Evolutionary conservation across 2,113 vertebrate genomes (phyloP).

Genomic region (Heptranchias perlo): DNA sequence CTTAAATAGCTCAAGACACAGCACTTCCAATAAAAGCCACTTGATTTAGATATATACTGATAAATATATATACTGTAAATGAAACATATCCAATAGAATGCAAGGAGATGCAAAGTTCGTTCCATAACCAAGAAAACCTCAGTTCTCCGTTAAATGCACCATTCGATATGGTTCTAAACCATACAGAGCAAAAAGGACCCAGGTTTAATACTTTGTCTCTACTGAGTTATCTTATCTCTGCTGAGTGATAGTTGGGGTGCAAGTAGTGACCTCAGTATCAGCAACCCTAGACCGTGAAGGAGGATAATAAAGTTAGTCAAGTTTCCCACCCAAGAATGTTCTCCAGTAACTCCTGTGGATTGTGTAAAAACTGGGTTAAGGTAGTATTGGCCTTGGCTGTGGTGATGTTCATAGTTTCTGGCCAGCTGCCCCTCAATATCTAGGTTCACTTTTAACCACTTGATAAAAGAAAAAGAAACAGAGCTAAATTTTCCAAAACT

Average conservation of each 20-base stretch:
- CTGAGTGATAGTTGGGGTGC: not conserved
- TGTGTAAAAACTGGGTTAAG: not conserved
- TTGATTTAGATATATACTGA: not conserved
- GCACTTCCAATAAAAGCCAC: not conserved
- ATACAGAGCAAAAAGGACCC: not conserved
- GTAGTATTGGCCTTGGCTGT: not conserved
- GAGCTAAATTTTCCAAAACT: not conserved
- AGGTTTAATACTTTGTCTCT: not conserved
- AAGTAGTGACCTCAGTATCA: not conserved
- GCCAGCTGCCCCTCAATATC: not conserved
- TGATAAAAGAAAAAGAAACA: not conserved
- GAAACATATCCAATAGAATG: not conserved
- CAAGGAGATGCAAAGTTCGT: not conserved
- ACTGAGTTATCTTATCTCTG: not conserved
- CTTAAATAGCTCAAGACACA: not conserved
- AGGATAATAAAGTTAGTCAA: not conserved
- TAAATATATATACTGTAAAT: not conserved
- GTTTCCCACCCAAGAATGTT: not conserved
- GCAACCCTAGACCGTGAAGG: not conserved
- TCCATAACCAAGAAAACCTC: not conserved
- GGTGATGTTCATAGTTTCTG: not conserved
- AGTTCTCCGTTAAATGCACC: not conserved
- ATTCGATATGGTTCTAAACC: not conserved
- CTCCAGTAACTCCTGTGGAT: not conserved
- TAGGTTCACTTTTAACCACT: not conserved